These are phyloP conservation scores for Drosophila nr. fundita DNA, from an alignment of 2,888 invertebrate species.

Conservation along the genomic window DNA sequence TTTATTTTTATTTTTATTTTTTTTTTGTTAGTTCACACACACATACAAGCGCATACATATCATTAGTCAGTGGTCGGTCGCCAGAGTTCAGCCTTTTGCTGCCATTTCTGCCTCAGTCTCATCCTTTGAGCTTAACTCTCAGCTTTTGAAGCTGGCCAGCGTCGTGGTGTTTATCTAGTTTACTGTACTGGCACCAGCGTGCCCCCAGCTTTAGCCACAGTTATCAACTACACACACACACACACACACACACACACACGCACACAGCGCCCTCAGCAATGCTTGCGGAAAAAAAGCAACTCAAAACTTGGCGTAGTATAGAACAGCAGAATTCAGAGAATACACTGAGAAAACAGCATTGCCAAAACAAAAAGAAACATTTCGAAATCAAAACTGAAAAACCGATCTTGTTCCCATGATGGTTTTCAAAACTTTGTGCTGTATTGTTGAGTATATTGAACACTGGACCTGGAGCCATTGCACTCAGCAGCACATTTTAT, in stretches of 20 bases:
- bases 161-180: slow-evolving; percentile 74
- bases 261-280: slow-evolving; percentile 22
- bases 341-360: slow-evolving; percentile 7
- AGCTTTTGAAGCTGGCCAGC: slow-evolving; percentile 51
- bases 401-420: neutral
- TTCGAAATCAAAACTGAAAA: neutral
- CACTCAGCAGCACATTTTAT: neutral
- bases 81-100: slow-evolving; percentile 29
- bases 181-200: slow-evolving; percentile 42
- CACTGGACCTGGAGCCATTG: neutral
- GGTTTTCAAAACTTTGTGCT: neutral
- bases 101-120: slow-evolving; percentile 5
- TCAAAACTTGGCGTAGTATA: slow-evolving; percentile 34
- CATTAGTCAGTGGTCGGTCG: slow-evolving; percentile 67
- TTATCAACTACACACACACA: slow-evolving; percentile 51
- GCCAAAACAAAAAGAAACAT: neutral
- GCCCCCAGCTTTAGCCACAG: slow-evolving; percentile 45
- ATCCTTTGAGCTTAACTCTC: slow-evolving; percentile 34
- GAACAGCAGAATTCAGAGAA: neutral
- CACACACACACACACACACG: slow-evolving; percentile 19
- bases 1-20: neutral
- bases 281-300: slow-evolving; percentile 39
- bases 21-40: slow-evolving; percentile 1
- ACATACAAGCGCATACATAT: slow-evolving; percentile 34
- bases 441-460: neutral